Evolutionary conservation across 2,113 vertebrate genomes (phyloP).

Genomic region (Stomatorhinus ivindoensis): DNA sequence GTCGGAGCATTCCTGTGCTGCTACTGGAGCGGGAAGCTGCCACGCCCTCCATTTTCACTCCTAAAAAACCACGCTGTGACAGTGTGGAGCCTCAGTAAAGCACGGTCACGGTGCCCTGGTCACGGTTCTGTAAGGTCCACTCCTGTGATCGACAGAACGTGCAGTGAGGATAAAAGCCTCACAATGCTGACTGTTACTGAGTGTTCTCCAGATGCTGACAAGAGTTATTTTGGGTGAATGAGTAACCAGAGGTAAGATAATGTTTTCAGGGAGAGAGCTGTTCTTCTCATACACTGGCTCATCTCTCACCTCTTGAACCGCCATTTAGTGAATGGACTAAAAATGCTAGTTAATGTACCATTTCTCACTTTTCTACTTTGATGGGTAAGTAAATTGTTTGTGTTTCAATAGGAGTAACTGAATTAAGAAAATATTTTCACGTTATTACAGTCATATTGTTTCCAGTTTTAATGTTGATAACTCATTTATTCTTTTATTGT

Average conservation of each 20-base stretch:
- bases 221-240: slow-evolving; percentile 9
- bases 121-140: not conserved
- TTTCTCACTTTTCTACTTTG: not conserved
- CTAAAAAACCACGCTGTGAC: not conserved
- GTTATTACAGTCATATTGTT: not conserved
- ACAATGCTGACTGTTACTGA: not conserved
- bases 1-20: slow-evolving; percentile 16
- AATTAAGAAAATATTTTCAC: not conserved
- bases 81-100: not conserved
- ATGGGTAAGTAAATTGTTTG: not conserved
- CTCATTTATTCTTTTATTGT: not conserved
- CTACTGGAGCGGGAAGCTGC: not conserved
- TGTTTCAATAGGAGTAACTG: not conserved
- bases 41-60: not conserved
- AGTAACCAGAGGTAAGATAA: not conserved
- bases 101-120: not conserved
- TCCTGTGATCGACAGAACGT: not conserved
- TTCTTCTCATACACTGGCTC: not conserved
- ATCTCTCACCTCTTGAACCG: not conserved
- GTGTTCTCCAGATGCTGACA: not conserved
- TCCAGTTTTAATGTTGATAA: not conserved
- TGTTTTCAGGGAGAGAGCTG: not conserved
- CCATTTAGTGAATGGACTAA: not conserved
- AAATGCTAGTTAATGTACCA: not conserved
- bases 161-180: not conserved